Conservation (phyloP, 2,797 vertebrate species). For the Micromesistius poutassou region DNA sequence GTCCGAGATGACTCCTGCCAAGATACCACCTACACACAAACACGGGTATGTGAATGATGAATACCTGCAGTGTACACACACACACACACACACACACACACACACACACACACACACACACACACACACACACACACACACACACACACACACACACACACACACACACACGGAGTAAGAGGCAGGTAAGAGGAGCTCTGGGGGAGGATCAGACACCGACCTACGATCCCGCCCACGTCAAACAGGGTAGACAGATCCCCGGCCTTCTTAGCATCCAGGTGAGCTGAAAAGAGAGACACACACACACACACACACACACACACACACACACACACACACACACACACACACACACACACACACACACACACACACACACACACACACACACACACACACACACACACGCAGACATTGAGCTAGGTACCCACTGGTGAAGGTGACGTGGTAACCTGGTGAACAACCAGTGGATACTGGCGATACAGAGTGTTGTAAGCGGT, state of each 20-base stretch:
- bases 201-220: conserved; percentile 60
- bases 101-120: conserved; percentile 15
- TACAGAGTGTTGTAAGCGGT: background rate
- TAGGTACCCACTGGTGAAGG: background rate
- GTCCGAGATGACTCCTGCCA: conserved; percentile 88
- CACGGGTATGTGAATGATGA: no score
- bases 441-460: background rate
- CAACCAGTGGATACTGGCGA: background rate
- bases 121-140: conserved; percentile 13
- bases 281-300: conserved; percentile 71
- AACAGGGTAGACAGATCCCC: conserved; percentile 93
- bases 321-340: conserved; percentile 19
- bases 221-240: conserved; percentile 91
- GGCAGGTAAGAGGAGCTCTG: background rate
- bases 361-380: conserved; percentile 18
- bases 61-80: conserved; percentile 8
- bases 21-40: conserved; percentile 77
- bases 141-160: conserved; percentile 15
- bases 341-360: conserved; percentile 27
- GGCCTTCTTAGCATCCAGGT: conserved; percentile 83
- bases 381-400: conserved; percentile 23
- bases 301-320: conserved; percentile 20
- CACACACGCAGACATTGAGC: conserved; percentile 13
- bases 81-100: conserved; percentile 9
- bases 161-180: background rate